Conservation (phyloP, 2,888 invertebrate genomes). For the Rhyacophila evoluta region DNA sequence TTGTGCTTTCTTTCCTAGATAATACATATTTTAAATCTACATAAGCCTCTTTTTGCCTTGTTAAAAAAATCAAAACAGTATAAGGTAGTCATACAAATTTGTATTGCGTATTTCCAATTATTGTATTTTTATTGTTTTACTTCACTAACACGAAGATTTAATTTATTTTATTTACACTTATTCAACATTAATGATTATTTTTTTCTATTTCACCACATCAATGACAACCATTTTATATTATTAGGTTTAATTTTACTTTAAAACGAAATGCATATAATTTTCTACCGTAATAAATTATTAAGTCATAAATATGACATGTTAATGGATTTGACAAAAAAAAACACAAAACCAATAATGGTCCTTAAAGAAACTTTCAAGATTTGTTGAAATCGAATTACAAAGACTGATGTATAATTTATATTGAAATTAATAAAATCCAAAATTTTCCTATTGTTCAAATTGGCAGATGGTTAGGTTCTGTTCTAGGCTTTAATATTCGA, state of each 20-base stretch:
- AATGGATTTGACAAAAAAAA: background rate
- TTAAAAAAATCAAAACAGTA: background rate
- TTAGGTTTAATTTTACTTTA: background rate
- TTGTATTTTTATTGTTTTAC: constrained; percentile 2
- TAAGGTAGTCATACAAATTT: background rate
- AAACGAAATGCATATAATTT: background rate
- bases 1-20: background rate
- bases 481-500: too few species aligned
- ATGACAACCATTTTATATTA: constrained; percentile 14
- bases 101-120: constrained; percentile 9
- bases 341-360: too few species aligned
- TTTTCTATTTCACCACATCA: background rate
- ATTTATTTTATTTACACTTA: background rate
- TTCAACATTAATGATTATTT: background rate
- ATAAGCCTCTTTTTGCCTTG: background rate
- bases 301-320: background rate
- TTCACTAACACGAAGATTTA: background rate
- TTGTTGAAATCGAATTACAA: too few species aligned
- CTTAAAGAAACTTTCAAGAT: too few species aligned
- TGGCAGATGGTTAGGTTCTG: too few species aligned
- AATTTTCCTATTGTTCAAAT: too few species aligned
- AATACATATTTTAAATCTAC: background rate
- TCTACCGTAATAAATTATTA: background rate
- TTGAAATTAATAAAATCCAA: too few species aligned
- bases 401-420: too few species aligned